Evolutionary conservation across 2,113 vertebrate species (phyloP).

Genomic region (Tricholaema leucomelas): DNA sequence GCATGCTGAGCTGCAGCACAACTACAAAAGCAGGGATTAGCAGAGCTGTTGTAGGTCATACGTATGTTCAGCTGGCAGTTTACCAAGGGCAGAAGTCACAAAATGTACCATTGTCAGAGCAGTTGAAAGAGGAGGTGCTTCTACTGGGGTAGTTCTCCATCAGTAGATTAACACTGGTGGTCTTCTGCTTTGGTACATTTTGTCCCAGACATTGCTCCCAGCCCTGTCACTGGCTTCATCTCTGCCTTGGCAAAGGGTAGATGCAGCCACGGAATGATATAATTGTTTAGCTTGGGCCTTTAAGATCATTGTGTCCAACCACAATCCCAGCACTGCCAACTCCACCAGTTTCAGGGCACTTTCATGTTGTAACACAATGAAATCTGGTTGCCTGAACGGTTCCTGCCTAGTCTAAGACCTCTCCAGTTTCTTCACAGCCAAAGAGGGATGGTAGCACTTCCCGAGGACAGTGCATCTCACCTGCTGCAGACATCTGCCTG

Average conservation of each 20-base stretch:
- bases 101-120: neutral
- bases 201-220: neutral
- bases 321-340: neutral
- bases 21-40: slow-evolving; percentile 15
- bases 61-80: neutral
- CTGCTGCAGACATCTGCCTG: neutral
- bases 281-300: neutral
- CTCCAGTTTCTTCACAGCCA: neutral
- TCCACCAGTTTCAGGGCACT: neutral
- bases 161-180: neutral
- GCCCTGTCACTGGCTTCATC: neutral
- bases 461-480: neutral
- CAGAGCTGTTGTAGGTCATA: neutral
- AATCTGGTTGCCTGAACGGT: neutral
- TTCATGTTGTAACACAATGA: fast-evolving
- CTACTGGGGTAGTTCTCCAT: neutral
- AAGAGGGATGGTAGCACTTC: neutral
- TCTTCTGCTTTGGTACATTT: neutral
- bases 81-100: neutral
- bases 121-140: neutral
- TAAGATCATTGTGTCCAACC: neutral
- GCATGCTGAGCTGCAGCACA: neutral
- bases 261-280: neutral
- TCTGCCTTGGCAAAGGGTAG: neutral
- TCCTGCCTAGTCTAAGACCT: neutral